These are phyloP conservation scores for Metopolophium dirhodum DNA, from an alignment of 1,140 invertebrate species.

Conservation along the genomic window DNA sequence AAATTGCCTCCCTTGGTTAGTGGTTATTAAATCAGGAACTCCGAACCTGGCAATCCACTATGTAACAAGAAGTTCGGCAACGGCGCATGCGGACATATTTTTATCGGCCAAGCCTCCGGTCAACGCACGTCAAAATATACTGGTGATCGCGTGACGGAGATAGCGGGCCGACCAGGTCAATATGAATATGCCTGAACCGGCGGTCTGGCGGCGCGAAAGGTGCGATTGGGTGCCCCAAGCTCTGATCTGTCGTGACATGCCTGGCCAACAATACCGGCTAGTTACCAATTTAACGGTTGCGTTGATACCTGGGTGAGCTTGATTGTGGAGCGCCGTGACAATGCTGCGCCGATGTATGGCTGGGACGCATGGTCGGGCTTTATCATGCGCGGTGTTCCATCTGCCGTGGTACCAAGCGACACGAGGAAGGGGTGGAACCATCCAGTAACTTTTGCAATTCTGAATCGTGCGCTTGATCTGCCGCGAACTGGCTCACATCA, in stretches of 20 bases:
- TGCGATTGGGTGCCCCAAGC: not conserved
- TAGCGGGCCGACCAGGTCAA: constrained; percentile 65
- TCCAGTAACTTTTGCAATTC: not conserved
- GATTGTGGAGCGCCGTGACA: not conserved
- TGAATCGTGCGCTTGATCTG: not conserved
- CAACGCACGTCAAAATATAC: constrained; percentile 62
- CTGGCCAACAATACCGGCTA: constrained; percentile 33
- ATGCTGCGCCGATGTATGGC: not conserved
- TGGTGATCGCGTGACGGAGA: constrained; percentile 59
- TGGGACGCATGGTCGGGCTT: not conserved
- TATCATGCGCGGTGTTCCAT: not conserved
- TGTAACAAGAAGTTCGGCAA: constrained; percentile 55
- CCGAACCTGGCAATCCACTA: constrained; percentile 62
- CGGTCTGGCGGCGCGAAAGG: not conserved
- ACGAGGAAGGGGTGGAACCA: not conserved
- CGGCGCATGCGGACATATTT: constrained; percentile 61
- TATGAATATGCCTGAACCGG: constrained; percentile 60
- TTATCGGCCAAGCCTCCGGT: constrained; percentile 60
- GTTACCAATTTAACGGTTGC: not conserved
- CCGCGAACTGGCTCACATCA: not conserved
- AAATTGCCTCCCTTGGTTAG: constrained; percentile 62
- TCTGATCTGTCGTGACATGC: not conserved
- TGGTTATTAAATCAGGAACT: constrained; percentile 60
- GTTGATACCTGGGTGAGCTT: not conserved
- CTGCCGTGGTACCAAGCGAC: not conserved